Conservation (phyloP, 2,797 vertebrate species). For the Merluccius polli region DNA sequence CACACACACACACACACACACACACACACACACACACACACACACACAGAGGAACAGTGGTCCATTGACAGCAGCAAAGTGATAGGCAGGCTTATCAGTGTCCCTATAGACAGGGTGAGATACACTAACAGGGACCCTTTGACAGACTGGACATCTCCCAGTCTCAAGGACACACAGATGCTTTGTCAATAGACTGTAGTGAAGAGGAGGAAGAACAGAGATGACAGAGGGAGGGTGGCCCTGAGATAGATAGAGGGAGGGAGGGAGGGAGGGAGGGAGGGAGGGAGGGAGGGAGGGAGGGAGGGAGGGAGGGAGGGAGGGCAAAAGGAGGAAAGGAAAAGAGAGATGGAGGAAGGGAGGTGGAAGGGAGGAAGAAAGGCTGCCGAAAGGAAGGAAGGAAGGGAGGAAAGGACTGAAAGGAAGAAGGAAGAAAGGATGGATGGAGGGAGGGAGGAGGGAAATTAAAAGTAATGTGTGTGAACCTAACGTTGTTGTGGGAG, state of each 20-base stretch:
- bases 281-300: not conserved
- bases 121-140: slow-evolving; percentile 36
- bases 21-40: not conserved
- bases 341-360: not conserved
- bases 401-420: not conserved
- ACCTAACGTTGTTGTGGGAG: not conserved
- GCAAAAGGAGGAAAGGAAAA: too few relatives aligned
- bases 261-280: not conserved
- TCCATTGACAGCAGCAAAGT: slow-evolving; percentile 23
- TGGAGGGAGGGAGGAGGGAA: not conserved
- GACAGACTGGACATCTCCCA: slow-evolving; percentile 19
- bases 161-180: slow-evolving; percentile 31
- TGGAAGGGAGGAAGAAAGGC: not conserved
- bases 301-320: not conserved
- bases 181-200: slow-evolving; percentile 3
- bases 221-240: not conserved
- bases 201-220: not conserved
- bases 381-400: not conserved
- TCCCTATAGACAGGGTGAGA: slow-evolving; percentile 22
- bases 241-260: not conserved
- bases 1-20: not conserved
- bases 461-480: not conserved
- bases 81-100: slow-evolving; percentile 24
- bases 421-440: not conserved
- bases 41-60: slow-evolving; percentile 16